Evolutionary conservation across 1,140 invertebrate genomes (phyloP), one percentile per base, ranked within the genome.

Genomic region (Gonioctena quinquepunctata): DNA sequence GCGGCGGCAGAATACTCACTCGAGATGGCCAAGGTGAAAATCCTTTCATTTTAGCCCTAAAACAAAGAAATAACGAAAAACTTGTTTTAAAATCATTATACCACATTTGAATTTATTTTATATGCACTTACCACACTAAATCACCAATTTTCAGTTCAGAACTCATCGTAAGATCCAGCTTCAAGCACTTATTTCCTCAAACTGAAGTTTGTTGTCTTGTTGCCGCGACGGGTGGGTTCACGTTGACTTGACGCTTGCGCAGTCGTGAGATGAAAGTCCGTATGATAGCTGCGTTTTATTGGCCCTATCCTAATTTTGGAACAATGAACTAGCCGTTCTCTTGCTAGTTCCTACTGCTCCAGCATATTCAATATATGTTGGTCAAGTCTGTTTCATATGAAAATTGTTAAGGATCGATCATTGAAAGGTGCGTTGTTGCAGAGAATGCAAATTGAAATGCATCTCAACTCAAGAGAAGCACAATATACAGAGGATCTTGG

Each of bases 41-140:
- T 79, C 94, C 93, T 87, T 96, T 96, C 94, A 96, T 96, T 89
- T 96, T 96, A 19, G 94, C 94, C 94, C 94, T 96, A 87, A 80
- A 93, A 93, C 83, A 83, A 84, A 86, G 61, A 60, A 64, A 59
- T n/a, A 69, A n/a, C 19, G 1, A 8, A 3, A 59, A 59, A 59
- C n/a, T 23, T 59, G 26, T 22, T 50, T 57, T 18, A 18, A 56
- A 62, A 62, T 23, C 3, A 54, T 21, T 48, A 25, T n/a, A 54
- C 42, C 66, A 70, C 62, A 23, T 57, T 59, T 61, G 70, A 69
- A 69, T 66, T 49, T 59, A 72, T 62, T 66, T 54, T 69, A 70
- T 73, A 60, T 66, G 79, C 82, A 87, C 89, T 85, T 87, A 92
- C 91, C 91, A 92, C 66, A 93, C 91, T 72, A 92, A 82, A 86